Base-by-base conservation (phyloP, 1,140 invertebrate species). In the Notospermus geniculatus region DNA sequence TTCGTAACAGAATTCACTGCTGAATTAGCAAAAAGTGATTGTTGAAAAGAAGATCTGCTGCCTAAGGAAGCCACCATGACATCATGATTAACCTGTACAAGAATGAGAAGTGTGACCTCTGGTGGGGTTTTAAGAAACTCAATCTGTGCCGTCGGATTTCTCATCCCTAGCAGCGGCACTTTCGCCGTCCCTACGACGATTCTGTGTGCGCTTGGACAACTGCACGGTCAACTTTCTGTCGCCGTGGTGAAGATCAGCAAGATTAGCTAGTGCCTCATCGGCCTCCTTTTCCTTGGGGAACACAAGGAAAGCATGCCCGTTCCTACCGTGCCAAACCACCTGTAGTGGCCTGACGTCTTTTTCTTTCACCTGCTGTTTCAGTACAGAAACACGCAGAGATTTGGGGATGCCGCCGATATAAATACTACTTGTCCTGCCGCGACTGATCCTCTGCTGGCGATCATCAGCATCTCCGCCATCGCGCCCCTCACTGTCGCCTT, bases 341-440 rank as follows among this genome's bases (percentile, higher is more conserved):
- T 50, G 67, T n/a, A 76, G 59, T 27, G 74, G 74, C 43, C 72
- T 69, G n/a, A 76, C 74, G 32, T 73, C 66, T 1, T 63, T 63
- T 17, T 67, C 70, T 1, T 70, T 54, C 2, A 76, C 66, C 55
- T 76, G 65, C 22, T 64, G 61, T 63, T 76, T 76, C 54, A 76
- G 69, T 45, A 73, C 69, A 45, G 70, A 72, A 29, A 76, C 74
- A 27, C 74, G 65, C 41, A 75, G 63, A 7, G 68, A 68, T 11
- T 70, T 60, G 15, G 74, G 73, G 25, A 76, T 56, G n/a, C 69
- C 73, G 13, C 74, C 74, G 15, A 75, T 68, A 59, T 70, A 76
- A 19, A 76, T 67, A 28, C 70, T 50, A 7, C 67, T 63, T 54
- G 39, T 50, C 54, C 60, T 59, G 52, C 55, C 52, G 13, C 59